Evolutionary conservation across 2,888 invertebrate genomes (phyloP).

Genomic region (Machimus atricapillus): DNA sequence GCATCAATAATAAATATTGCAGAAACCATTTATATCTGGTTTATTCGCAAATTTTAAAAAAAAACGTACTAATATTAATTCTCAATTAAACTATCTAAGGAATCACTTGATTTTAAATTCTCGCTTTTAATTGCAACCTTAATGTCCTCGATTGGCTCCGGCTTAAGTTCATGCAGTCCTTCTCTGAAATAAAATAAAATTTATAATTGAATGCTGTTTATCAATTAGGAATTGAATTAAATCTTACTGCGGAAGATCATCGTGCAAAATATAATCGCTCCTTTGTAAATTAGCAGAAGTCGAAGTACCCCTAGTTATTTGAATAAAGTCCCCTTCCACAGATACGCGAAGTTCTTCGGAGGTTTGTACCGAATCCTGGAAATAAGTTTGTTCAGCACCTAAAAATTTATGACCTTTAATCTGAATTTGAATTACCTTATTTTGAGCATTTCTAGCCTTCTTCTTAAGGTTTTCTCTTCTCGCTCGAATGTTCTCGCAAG

Average conservation of each 20-base stretch:
- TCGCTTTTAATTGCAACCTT: not conserved
- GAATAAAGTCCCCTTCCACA: not conserved
- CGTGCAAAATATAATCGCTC: not conserved
- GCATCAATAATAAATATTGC: conserved; percentile 47
- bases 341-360: not conserved
- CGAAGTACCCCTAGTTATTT: not conserved
- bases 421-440: not conserved
- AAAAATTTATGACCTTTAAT: not conserved
- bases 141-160: not conserved
- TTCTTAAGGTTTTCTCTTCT: not conserved
- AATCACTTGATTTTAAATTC: not conserved
- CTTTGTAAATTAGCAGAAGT: not conserved
- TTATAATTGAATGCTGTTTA: not conserved
- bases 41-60: conserved; percentile 46
- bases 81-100: not conserved
- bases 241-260: not conserved
- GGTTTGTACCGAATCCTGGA: not conserved
- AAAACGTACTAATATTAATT: not conserved
- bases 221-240: not conserved
- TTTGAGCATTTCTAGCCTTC: not conserved
- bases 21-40: conserved; percentile 48
- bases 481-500: not conserved
- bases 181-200: not conserved
- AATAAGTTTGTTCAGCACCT: not conserved
- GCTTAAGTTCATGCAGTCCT: not conserved